phyloP scores from a whole-genome alignment of 1,140 invertebrate species.

The Conus betulinus region DNA sequence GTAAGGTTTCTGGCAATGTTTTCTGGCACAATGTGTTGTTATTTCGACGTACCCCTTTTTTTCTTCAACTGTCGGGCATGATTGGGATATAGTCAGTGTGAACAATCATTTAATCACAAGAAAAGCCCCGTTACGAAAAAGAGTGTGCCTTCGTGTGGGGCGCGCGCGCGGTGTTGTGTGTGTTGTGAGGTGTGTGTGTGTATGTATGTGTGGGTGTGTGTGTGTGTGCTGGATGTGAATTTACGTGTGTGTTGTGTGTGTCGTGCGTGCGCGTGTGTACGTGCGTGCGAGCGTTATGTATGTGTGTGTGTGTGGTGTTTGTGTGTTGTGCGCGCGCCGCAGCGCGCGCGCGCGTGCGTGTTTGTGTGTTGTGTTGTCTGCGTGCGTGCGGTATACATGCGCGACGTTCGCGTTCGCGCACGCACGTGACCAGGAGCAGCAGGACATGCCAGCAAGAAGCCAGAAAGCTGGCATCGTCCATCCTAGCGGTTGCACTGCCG shows the following conservation, averaged over 20 bases:
- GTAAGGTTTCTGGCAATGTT: too few relatives aligned
- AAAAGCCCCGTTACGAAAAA: neutral
- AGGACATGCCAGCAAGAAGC: constrained; percentile 15
- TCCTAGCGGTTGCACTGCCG: neutral
- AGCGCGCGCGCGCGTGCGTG: neutral
- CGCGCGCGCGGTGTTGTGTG: neutral
- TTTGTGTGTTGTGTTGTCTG: neutral
- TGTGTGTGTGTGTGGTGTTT: constrained; percentile 14
- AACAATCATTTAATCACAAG: neutral
- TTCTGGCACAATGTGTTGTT: neutral
- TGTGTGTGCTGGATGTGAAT: too few relatives aligned
- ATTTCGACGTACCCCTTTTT: too few relatives aligned
- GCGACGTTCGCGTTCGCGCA: neutral
- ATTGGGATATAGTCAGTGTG: neutral
- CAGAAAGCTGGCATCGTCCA: constrained; percentile 22
- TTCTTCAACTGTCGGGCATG: constrained; percentile 4
- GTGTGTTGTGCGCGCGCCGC: neutral
- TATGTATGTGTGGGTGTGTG: constrained; percentile 19
- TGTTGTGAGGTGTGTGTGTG: neutral
- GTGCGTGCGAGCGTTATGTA: neutral
- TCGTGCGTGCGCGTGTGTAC: neutral
- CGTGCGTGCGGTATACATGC: neutral
- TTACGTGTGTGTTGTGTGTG: neutral
- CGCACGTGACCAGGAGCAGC: neutral
- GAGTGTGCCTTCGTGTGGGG: neutral